Conservation (phyloP, 2,888 invertebrate species). For the Anoplius nigerrimus region DNA sequence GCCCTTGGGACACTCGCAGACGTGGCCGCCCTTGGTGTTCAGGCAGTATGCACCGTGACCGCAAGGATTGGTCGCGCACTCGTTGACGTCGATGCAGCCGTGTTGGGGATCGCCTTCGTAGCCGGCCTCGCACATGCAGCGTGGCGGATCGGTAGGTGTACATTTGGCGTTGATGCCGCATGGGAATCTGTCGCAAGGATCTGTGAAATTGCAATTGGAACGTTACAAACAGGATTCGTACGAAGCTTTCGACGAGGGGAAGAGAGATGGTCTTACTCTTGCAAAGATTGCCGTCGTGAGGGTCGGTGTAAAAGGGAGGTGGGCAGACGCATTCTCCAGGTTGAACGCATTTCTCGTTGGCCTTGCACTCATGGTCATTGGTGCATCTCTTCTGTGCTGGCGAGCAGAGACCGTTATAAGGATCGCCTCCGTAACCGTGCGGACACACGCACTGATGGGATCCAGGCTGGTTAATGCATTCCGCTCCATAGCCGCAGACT, state of each 20-base stretch:
- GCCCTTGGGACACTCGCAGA: conserved; percentile 89
- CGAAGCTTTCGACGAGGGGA: too few relatives aligned
- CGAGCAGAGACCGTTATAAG: conserved; percentile 88
- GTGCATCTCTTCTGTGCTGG: conserved; percentile 89
- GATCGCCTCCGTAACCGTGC: conserved; percentile 87
- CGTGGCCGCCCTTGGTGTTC: conserved; percentile 90
- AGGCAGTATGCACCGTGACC: conserved; percentile 92
- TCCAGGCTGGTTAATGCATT: conserved; percentile 88
- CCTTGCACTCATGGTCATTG: conserved; percentile 87
- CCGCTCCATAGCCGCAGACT: conserved; percentile 90
- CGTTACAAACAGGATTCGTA: background rate
- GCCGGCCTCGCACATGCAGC: conserved; percentile 91
- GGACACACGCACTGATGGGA: conserved; percentile 89
- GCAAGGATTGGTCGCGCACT: conserved; percentile 89
- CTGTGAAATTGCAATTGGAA: conserved; percentile 56
- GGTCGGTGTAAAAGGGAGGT: conserved; percentile 91
- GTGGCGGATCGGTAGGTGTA: conserved; percentile 91
- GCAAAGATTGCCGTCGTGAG: conserved; percentile 88
- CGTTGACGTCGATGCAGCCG: conserved; percentile 90
- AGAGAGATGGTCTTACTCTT: conserved; percentile 80
- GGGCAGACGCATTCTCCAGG: conserved; percentile 94
- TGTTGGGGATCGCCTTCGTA: conserved; percentile 90
- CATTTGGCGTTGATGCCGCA: conserved; percentile 95
- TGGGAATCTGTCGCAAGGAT: conserved; percentile 91
- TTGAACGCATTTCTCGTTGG: conserved; percentile 93